These are phyloP conservation scores for Sebastes cheni DNA, from an alignment of 2,797 vertebrate genomes.

Conservation along the genomic window DNA sequence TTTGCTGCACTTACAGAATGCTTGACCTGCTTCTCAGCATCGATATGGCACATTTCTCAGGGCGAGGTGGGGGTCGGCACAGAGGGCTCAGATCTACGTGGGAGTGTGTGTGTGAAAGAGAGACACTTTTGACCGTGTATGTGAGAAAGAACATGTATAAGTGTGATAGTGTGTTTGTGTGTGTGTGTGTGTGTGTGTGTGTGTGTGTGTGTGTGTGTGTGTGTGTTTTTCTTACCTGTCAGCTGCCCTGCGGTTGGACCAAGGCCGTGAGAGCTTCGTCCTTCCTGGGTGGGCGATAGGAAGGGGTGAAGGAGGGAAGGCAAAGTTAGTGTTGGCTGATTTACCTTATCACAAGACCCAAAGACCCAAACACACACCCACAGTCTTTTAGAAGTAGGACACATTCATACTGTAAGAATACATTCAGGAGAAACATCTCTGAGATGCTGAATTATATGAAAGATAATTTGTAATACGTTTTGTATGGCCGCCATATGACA, in stretches of 20 bases:
- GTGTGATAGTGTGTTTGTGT: background rate
- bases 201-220: background rate
- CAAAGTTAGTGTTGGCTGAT: slow-evolving; percentile 34
- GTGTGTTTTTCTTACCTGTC: slow-evolving; percentile 25
- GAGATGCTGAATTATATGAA: background rate
- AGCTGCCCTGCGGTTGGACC: slow-evolving; percentile 22
- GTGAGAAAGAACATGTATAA: slow-evolving; percentile 26
- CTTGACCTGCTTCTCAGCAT: slow-evolving; percentile 75
- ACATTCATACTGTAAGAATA: background rate
- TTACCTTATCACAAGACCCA: slow-evolving; percentile 51
- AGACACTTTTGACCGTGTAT: slow-evolving; percentile 7
- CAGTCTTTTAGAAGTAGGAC: background rate
- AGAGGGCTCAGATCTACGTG: slow-evolving; percentile 11
- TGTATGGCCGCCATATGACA: background rate
- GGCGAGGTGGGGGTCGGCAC: slow-evolving; percentile 28
- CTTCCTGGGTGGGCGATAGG: slow-evolving; percentile 47
- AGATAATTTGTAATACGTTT: background rate
- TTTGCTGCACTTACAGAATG: slow-evolving; percentile 72
- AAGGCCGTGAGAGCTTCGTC: slow-evolving; percentile 28
- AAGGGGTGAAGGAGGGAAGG: slow-evolving; percentile 12
- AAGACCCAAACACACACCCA: background rate
- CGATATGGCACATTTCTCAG: slow-evolving; percentile 64
- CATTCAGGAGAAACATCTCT: background rate
- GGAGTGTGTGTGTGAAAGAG: slow-evolving; percentile 31
- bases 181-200: slow-evolving; percentile 10